These are phyloP conservation scores for Thermophis baileyi DNA, from an alignment of 2,113 vertebrate genomes.

Conservation along the genomic window DNA sequence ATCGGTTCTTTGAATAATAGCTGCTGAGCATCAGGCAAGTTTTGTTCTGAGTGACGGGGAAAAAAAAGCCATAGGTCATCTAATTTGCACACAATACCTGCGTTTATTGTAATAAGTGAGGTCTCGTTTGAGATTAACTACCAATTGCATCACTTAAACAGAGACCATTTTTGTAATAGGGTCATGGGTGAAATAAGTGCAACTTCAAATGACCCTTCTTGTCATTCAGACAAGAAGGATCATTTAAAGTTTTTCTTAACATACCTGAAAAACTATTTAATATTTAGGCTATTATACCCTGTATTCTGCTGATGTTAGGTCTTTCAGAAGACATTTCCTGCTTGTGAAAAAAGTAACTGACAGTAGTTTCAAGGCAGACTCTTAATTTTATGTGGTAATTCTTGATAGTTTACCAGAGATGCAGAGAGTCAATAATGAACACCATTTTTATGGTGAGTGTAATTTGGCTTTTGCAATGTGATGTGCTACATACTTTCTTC, in stretches of 20 bases:
- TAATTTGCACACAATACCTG: neutral
- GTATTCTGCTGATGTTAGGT: neutral
- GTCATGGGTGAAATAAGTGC: neutral
- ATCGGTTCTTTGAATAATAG: neutral
- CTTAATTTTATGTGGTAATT: neutral
- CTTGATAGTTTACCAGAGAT: neutral
- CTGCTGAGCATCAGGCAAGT: neutral
- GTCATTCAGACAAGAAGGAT: neutral
- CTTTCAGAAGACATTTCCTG: neutral
- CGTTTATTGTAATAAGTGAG: neutral
- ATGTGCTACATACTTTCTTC: neutral
- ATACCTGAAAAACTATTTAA: neutral
- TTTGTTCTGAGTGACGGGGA: neutral
- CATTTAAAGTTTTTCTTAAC: neutral
- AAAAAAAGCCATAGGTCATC: neutral
- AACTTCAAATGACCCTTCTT: neutral
- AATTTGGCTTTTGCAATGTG: neutral
- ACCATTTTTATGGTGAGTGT: neutral
- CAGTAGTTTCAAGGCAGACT: neutral
- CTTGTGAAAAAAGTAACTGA: neutral
- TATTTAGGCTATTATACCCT: neutral
- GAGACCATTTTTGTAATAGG: neutral
- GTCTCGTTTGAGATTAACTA: neutral
- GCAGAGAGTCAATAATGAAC: neutral
- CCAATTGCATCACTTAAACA: neutral